Conservation (phyloP, 2,888 invertebrate species). For the Ceriagrion tenellum region DNA sequence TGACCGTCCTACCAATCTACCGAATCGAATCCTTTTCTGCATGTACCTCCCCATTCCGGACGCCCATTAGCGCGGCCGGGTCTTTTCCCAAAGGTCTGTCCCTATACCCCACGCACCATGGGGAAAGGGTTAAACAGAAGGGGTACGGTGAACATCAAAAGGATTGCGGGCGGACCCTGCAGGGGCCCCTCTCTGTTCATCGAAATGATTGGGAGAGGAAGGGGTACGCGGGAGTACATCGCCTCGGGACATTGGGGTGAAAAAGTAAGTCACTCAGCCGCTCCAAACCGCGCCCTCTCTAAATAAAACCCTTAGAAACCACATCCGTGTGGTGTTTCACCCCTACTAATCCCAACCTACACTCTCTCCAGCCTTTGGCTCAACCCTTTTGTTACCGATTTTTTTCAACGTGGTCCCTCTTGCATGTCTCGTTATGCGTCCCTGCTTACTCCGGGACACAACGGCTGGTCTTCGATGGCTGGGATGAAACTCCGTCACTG, state of each 20-base stretch:
- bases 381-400: background rate
- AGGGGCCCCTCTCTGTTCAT: background rate
- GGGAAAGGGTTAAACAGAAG: background rate
- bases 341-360: background rate
- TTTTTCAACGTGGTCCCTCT: background rate
- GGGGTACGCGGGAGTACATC: background rate
- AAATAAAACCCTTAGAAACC: background rate
- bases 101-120: background rate
- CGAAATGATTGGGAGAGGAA: background rate
- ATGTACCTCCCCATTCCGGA: background rate
- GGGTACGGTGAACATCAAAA: background rate
- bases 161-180: background rate
- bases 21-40: no score
- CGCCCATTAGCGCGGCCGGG: background rate
- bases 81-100: background rate
- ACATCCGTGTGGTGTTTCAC: background rate
- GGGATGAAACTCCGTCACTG: background rate
- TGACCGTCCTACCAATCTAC: no score
- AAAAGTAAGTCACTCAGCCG: slow-evolving; percentile 22
- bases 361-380: background rate
- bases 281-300: background rate
- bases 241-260: background rate
- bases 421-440: background rate
- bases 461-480: background rate
- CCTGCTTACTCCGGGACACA: background rate